Conservation (phyloP, 2,888 invertebrate genomes). For the Tipula lateralis region DNA sequence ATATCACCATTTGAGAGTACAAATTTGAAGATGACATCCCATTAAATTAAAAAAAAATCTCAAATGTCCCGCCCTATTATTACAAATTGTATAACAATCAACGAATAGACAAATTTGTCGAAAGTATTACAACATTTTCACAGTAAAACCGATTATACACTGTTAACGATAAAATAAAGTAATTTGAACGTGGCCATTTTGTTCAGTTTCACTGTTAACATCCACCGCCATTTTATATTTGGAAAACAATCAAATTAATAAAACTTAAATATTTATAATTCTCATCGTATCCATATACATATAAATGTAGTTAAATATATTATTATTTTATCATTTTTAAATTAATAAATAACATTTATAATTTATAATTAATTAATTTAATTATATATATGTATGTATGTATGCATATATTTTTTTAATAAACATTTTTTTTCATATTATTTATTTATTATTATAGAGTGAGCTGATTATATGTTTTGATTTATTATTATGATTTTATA, state of each 20-base stretch:
- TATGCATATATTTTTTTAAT: background rate
- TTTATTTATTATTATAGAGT: conserved; percentile 3
- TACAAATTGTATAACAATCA: too few relatives aligned
- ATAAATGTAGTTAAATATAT: background rate
- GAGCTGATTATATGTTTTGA: background rate
- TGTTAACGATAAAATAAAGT: too few relatives aligned
- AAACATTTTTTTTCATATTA: background rate
- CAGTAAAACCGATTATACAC: too few relatives aligned
- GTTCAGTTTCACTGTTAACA: background rate
- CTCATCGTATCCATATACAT: background rate
- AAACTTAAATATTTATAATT: background rate
- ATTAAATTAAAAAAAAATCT: too few relatives aligned
- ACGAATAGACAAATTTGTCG: too few relatives aligned
- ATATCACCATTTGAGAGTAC: too few relatives aligned
- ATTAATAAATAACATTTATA: conserved; percentile 20
- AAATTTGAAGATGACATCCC: too few relatives aligned
- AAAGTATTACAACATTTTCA: too few relatives aligned
- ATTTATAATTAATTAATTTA: conserved; percentile 16
- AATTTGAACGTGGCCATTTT: background rate
- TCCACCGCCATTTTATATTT: background rate
- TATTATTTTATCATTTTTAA: background rate
- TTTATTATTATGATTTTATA: background rate
- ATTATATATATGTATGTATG: background rate
- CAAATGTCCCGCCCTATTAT: too few relatives aligned
- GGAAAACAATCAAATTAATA: background rate